A percentile compares a stretch with the other conserved stretches of the same genome.
phyloP scores from a whole-genome alignment of 2,888 invertebrate species.

The Tetragnatha montana region DNA sequence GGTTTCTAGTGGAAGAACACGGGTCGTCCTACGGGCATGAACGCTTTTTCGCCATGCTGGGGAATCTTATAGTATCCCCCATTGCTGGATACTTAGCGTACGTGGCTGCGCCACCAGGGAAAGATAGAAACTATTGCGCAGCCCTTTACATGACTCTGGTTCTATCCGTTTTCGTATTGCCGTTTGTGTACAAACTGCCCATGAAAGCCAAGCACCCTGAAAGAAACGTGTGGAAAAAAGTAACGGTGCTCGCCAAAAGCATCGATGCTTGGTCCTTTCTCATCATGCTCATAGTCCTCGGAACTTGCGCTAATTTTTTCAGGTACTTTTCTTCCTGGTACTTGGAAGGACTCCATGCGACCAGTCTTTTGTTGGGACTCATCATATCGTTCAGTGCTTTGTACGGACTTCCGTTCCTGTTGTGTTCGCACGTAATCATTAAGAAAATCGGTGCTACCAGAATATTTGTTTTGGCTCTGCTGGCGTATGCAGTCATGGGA shows the following conservation, averaged over 20 bases:
- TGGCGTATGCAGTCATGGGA: constrained; percentile 87
- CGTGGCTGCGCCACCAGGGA: constrained; percentile 74
- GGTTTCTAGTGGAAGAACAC: constrained; percentile 88
- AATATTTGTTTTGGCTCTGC: constrained; percentile 88
- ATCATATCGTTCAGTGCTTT: constrained; percentile 89
- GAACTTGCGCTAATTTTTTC: constrained; percentile 91
- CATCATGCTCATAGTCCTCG: constrained; percentile 86
- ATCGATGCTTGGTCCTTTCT: constrained; percentile 88
- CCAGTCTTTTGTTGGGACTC: constrained; percentile 87
- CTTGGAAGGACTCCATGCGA: constrained; percentile 85
- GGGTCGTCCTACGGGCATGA: constrained; percentile 77
- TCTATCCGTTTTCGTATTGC: constrained; percentile 83
- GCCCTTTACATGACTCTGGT: constrained; percentile 88
- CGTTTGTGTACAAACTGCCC: constrained; percentile 86
- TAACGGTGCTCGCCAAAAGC: constrained; percentile 85
- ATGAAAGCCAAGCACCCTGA: constrained; percentile 85
- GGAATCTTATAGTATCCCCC: constrained; percentile 75
- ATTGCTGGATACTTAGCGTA: constrained; percentile 71
- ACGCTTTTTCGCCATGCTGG: constrained; percentile 76
- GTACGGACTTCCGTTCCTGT: constrained; percentile 88
- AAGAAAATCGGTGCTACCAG: constrained; percentile 87
- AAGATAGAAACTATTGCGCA: constrained; percentile 85
- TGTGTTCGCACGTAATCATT: constrained; percentile 88
- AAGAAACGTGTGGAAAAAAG: constrained; percentile 85
- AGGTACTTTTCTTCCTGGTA: constrained; percentile 91